Conservation (phyloP, 2,113 vertebrate species). For the Malurus alboscapulatus region DNA sequence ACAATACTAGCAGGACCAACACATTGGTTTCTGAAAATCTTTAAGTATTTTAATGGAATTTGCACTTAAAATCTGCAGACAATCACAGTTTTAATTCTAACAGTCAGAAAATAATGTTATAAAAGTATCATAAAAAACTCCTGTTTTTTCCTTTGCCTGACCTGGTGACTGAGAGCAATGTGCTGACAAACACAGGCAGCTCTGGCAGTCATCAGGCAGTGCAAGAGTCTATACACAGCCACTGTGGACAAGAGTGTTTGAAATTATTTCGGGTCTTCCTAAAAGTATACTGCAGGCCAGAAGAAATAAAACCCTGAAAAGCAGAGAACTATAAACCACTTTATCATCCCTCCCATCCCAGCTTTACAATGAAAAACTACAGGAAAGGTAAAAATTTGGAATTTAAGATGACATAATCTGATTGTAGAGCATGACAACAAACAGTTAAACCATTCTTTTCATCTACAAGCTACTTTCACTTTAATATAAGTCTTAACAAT, state of each 20-base stretch:
- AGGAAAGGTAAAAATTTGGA: neutral
- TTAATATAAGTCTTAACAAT: neutral
- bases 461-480: neutral
- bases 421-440: neutral
- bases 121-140: neutral
- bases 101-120: neutral
- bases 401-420: neutral
- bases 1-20: neutral
- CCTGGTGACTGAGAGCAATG: accelerated
- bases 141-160: neutral
- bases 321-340: neutral
- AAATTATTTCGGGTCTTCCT: neutral
- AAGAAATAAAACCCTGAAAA: neutral
- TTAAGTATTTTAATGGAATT: neutral
- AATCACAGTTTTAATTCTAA: neutral
- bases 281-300: neutral
- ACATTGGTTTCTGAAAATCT: neutral
- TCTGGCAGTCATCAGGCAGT: neutral
- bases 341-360: neutral
- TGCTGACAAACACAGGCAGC: neutral
- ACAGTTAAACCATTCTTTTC: neutral
- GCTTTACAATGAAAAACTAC: neutral
- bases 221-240: neutral
- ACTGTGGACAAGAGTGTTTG: neutral
- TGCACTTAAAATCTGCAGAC: neutral